phyloP scores from a whole-genome alignment of 2,797 vertebrate genomes.

The Crocidura indochinensis region DNA sequence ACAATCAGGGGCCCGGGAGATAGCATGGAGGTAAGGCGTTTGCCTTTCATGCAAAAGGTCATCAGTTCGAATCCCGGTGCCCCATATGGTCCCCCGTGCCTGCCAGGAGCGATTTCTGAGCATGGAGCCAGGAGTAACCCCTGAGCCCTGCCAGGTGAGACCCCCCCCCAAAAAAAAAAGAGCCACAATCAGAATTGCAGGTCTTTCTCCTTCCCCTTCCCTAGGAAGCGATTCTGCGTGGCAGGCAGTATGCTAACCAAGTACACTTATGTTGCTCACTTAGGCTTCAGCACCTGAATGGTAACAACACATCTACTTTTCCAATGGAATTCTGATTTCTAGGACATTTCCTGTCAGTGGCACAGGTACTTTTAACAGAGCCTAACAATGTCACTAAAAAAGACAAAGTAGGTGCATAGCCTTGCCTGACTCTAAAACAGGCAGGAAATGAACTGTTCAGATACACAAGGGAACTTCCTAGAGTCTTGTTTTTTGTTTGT shows the following conservation, averaged over 20 bases:
- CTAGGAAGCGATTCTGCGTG: rapidly evolving
- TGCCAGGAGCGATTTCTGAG: no score
- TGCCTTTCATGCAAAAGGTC: no score
- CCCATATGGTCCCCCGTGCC: no score
- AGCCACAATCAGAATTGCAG: background rate
- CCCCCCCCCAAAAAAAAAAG: no score
- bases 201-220: background rate
- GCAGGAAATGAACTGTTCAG: conserved; percentile 17
- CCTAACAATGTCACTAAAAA: background rate
- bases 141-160: no score
- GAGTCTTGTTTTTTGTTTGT: background rate
- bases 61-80: no score
- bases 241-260: background rate
- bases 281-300: background rate
- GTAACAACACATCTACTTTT: background rate
- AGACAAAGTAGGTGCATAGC: conserved; percentile 27
- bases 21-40: no score
- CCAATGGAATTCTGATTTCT: background rate
- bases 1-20: background rate
- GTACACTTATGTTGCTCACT: background rate
- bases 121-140: no score
- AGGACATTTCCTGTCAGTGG: background rate
- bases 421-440: conserved; percentile 26
- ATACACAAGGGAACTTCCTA: background rate
- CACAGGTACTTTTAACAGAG: background rate